Percentiles rank a stretch among this genome's conserved stretches.
phyloP scores from a whole-genome alignment of 2,797 vertebrate species.

The Acrossocheilus fasciatus region DNA sequence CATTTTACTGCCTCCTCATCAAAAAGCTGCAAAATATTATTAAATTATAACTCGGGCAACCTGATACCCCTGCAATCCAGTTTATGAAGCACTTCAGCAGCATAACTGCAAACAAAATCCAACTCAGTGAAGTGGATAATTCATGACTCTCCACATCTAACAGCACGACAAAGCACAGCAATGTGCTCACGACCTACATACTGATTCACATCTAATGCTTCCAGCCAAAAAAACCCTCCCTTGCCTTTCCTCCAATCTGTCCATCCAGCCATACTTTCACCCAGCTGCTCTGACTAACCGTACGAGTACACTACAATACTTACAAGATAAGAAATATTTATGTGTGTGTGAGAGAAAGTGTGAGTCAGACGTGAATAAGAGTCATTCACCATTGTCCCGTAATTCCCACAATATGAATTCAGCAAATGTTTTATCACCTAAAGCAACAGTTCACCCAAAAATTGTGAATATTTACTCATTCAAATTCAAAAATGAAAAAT shows the following conservation, averaged over 20 bases:
- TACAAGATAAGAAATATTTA: conserved; percentile 5
- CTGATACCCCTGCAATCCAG: conserved; percentile 3
- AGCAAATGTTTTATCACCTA: not conserved
- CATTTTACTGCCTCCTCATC: not conserved
- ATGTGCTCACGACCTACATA: conserved; percentile 49
- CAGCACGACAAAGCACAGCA: conserved; percentile 41
- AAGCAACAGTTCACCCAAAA: not conserved
- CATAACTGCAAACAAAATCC: conserved; percentile 37
- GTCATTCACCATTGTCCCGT: not conserved
- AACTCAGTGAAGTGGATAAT: conserved; percentile 53
- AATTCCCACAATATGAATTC: not conserved
- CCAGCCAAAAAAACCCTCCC: conserved; percentile 46
- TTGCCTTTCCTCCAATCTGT: conserved; percentile 55
- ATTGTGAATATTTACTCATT: not conserved
- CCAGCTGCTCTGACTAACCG: conserved; percentile 56
- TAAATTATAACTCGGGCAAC: conserved; percentile 8
- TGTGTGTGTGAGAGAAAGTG: not conserved
- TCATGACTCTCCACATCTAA: conserved; percentile 47
- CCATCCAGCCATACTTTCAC: conserved; percentile 55
- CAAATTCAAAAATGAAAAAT: not conserved
- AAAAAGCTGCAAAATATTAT: conserved; percentile 19
- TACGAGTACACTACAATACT: conserved; percentile 3
- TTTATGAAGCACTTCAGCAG: conserved; percentile 27
- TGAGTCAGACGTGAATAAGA: not conserved
- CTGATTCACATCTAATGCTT: conserved; percentile 39